Evolutionary conservation across 2,113 vertebrate genomes (phyloP).

Genomic region (Glaucidium brasilianum): DNA sequence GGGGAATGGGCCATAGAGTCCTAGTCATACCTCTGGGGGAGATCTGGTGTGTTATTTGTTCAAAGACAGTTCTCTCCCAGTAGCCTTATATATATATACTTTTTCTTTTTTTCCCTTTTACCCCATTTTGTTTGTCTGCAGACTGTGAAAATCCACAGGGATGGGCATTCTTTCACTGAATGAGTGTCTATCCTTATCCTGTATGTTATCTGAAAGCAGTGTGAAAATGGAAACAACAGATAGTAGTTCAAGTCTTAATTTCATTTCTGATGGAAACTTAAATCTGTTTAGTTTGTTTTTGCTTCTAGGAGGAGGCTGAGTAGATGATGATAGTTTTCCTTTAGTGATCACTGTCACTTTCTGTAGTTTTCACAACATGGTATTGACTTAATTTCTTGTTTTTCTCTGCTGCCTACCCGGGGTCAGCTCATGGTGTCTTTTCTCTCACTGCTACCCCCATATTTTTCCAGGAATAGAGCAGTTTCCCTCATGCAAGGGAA

Average conservation of each 20-base stretch:
- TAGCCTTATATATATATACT: no score
- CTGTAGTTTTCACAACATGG: background rate
- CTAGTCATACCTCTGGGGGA: no score
- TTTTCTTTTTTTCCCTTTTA: background rate
- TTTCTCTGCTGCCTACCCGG: background rate
- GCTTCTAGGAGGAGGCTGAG: background rate
- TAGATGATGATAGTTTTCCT: background rate
- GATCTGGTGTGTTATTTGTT: background rate
- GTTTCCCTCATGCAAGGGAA: background rate
- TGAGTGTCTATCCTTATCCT: background rate
- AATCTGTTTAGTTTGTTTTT: no score
- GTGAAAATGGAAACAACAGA: background rate
- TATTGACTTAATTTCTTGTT: background rate
- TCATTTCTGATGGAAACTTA: background rate
- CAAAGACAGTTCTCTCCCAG: background rate
- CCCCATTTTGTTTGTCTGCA: background rate
- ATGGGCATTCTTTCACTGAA: background rate
- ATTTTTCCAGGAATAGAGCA: background rate
- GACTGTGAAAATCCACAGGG: background rate
- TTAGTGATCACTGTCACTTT: background rate
- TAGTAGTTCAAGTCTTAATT: background rate
- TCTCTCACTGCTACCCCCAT: rapidly evolving
- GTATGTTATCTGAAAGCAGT: rapidly evolving
- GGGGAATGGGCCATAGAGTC: rapidly evolving
- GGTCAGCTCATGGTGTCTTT: background rate